Percentiles rank a stretch among this genome's conserved stretches.
Evolutionary conservation across 1,140 invertebrate species (phyloP).

Genomic region (Yoshiicerus persimilis): DNA sequence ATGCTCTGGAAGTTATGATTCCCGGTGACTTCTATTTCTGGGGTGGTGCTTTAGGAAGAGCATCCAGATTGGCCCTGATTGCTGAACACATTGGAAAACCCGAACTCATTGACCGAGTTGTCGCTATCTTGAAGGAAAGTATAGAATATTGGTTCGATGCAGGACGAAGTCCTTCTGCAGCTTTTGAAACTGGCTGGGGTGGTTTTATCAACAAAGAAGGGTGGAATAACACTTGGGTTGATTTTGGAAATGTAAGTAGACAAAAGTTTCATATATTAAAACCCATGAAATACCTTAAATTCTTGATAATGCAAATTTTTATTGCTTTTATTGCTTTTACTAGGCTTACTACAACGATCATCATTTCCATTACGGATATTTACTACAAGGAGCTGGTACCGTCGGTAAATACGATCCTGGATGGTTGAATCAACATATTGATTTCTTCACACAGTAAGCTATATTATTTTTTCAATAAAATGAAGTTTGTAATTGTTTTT

Average conservation of each 20-base stretch:
- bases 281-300: too few relatives aligned
- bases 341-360: slow-evolving; percentile 45
- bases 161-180: background rate
- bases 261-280: background rate
- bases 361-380: slow-evolving; percentile 44
- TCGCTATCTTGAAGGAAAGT: slow-evolving; percentile 34
- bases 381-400: slow-evolving; percentile 33
- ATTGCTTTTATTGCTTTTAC: too few relatives aligned
- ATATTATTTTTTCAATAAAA: too few relatives aligned
- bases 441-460: slow-evolving; percentile 37
- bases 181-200: slow-evolving; percentile 44
- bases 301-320: background rate
- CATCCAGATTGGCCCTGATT: slow-evolving; percentile 28
- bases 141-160: slow-evolving; percentile 37
- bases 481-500: too few relatives aligned
- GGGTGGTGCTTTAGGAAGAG: slow-evolving; percentile 36
- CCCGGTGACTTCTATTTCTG: slow-evolving; percentile 42
- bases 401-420: slow-evolving; percentile 37
- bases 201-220: slow-evolving; percentile 43
- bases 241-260: slow-evolving; percentile 44
- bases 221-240: slow-evolving; percentile 43
- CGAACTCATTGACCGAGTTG: slow-evolving; percentile 33
- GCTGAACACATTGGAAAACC: slow-evolving; percentile 38
- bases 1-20: slow-evolving; percentile 26
- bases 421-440: slow-evolving; percentile 37